Conservation (phyloP, 2,113 vertebrate genomes). For the Periophthalmodon schlosseri region DNA sequence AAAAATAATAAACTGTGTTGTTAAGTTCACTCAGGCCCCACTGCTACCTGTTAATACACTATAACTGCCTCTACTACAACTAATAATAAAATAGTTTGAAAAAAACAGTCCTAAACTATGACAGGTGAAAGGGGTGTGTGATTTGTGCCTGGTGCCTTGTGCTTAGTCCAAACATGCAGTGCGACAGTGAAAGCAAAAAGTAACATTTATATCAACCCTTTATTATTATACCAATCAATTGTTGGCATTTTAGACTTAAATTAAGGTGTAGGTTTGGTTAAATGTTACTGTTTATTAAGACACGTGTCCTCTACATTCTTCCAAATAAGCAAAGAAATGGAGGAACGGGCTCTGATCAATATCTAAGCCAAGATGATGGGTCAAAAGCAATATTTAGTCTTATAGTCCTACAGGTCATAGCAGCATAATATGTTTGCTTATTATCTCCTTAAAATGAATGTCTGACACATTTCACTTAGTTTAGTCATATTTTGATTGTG, state of each 20-base stretch:
- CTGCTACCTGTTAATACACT: not conserved
- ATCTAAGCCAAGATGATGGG: not conserved
- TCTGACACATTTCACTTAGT: conserved; percentile 1
- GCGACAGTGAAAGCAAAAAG: not conserved
- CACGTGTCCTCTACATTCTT: not conserved
- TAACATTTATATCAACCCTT: not conserved
- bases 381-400: not conserved
- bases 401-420: not conserved
- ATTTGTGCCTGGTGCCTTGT: no score
- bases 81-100: not conserved
- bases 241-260: not conserved
- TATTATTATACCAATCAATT: not conserved
- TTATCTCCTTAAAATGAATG: not conserved
- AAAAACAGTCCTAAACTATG: no score
- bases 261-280: not conserved
- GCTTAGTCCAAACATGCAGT: no score
- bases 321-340: not conserved
- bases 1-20: not conserved
- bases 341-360: not conserved
- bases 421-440: not conserved
- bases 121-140: no score
- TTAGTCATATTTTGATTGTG: conserved; percentile 56
- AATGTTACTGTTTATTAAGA: not conserved
- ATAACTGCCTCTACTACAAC: not conserved
- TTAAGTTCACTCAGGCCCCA: not conserved